phyloP scores from a whole-genome alignment of 2,888 invertebrate species.

The Candidula unifasciata region DNA sequence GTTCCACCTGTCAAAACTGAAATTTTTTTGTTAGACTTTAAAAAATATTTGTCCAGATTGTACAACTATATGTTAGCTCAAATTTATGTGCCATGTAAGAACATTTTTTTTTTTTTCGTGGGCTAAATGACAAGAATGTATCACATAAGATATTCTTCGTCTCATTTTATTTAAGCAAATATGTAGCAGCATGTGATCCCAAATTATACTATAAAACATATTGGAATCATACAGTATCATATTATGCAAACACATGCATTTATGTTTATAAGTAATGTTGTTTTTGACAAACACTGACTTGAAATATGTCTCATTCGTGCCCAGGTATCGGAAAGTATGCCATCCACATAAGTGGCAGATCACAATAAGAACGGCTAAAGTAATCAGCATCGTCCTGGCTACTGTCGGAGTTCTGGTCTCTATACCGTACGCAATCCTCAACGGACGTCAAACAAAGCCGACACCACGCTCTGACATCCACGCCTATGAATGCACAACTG shows the following conservation, averaged over 20 bases:
- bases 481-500: conserved; percentile 39
- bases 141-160: too few relatives aligned
- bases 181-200: too few relatives aligned
- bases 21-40: too few relatives aligned
- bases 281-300: not conserved
- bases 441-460: conserved; percentile 27
- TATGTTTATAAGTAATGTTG: not conserved
- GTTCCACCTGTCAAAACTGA: too few relatives aligned
- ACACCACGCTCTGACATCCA: conserved; percentile 18
- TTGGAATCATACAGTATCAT: not conserved
- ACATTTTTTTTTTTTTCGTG: too few relatives aligned
- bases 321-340: conserved; percentile 33
- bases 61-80: too few relatives aligned
- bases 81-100: too few relatives aligned
- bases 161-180: too few relatives aligned
- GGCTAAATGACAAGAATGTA: too few relatives aligned
- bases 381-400: conserved; percentile 16
- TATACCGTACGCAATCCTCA: conserved; percentile 32
- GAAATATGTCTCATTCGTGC: not conserved
- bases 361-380: not conserved
- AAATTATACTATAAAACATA: too few relatives aligned
- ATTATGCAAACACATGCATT: not conserved
- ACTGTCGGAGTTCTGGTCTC: conserved; percentile 2
- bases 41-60: too few relatives aligned
- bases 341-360: conserved; percentile 7